Conservation (phyloP, 1,140 invertebrate species). For the Melitaea cinxia region DNA sequence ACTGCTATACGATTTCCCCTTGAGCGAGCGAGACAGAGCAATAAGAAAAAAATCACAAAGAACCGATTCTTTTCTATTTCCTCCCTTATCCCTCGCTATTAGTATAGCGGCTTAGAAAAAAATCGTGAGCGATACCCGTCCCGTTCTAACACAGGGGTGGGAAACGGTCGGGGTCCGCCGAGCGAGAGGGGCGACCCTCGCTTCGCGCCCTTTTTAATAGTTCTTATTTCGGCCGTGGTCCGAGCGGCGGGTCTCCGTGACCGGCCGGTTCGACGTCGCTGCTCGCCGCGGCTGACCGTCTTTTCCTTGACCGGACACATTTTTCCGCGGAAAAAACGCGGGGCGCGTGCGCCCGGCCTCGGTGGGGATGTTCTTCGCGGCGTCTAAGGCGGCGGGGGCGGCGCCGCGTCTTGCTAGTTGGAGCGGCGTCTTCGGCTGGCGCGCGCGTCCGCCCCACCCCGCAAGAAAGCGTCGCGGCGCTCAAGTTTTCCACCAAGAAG, state of each 20-base stretch:
- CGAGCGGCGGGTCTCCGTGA: constrained; percentile 59
- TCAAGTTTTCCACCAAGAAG: constrained; percentile 81
- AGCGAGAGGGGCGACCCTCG: constrained; percentile 71
- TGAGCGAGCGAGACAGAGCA: constrained; percentile 65
- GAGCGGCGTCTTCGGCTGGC: constrained; percentile 75
- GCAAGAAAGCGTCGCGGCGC: constrained; percentile 77
- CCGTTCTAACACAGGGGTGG: constrained; percentile 67
- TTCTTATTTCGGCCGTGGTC: constrained; percentile 69
- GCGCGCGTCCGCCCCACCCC: constrained; percentile 78
- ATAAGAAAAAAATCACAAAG: constrained; percentile 79
- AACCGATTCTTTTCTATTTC: constrained; percentile 80
- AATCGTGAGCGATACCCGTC: constrained; percentile 62
- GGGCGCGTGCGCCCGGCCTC: constrained; percentile 73
- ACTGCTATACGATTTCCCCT: constrained; percentile 38
- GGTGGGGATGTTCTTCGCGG: constrained; percentile 78
- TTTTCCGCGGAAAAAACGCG: constrained; percentile 79
- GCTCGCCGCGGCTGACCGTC: constrained; percentile 52
- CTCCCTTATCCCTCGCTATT: constrained; percentile 78
- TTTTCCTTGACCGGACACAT: constrained; percentile 78
- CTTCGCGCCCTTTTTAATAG: constrained; percentile 73
- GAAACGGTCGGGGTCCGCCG: constrained; percentile 56
- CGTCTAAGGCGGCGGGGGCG: constrained; percentile 79
- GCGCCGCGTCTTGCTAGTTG: constrained; percentile 80
- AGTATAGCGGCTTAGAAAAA: constrained; percentile 80
- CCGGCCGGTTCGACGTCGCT: constrained; percentile 44